Evolutionary conservation across 2,113 vertebrate species (phyloP), one percentile per base, ranked within the genome.

Genomic region (Clupea harengus): DNA sequence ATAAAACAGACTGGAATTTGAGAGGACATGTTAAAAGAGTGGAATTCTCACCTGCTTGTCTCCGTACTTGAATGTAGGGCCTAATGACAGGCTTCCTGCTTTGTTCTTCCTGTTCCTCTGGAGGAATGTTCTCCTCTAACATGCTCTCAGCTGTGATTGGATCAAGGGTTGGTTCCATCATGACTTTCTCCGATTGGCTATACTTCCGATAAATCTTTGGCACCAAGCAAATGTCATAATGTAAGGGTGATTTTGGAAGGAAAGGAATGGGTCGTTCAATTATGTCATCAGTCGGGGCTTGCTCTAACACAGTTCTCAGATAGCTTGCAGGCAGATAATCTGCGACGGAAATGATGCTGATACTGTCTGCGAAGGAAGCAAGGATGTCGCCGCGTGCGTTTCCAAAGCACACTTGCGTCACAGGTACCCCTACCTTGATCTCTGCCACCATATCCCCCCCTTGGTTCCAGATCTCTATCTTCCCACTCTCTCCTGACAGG

Each of bases 311-410:
- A 17, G 0, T 78, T 67, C 6, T 20, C 5, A 94, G 86, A n/a
- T 87, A 44, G 45, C 7, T 0, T 18, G 10, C 6, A 6, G 92
- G 90, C n/a, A 94, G 88, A 84, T 92, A 88, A 2, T 86, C 84
- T 67, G 93, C 52, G 49, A 91, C 92, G 3, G 91, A 88, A 11
- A 95, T 88, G 84, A 94, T 85, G 57, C 91, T 94, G 84, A 93
- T 87, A 81, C 89, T 89, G 80, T 89, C 87, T 87, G 91, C 90
- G 85, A 93, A 92, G 83, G 90, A 86, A 13, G 92, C 85, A 1
- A 94, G 89, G 46, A 94, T 85, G 83, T 95, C 94, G 0, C 92
- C 93, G 13, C 94, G 81, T 25, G 90, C 89, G 86, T 93, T 95
- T 80, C 90, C 90, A 64, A 94, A 94, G 89, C 93, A 94, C 44